These are phyloP conservation scores for Sycophila texana DNA, from an alignment of 2,888 invertebrate genomes.

Conservation along the genomic window DNA sequence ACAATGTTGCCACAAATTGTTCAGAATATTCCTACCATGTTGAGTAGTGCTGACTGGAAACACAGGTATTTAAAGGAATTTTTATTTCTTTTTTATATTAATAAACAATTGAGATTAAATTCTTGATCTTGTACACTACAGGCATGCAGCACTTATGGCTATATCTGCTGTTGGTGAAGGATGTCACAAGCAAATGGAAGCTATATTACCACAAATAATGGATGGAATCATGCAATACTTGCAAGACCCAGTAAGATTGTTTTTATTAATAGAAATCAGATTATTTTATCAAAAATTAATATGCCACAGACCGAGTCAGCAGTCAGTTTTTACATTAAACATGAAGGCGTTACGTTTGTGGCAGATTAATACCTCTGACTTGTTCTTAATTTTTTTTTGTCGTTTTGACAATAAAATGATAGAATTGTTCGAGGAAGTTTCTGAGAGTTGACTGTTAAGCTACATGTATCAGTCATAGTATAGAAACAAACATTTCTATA, in stretches of 20 bases:
- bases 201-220: constrained; percentile 94
- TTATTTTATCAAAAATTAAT: constrained; percentile 23
- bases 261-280: not conserved
- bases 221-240: constrained; percentile 91
- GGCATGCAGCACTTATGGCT: constrained; percentile 99
- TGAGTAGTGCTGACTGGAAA: constrained; percentile 89
- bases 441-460: constrained; percentile 54
- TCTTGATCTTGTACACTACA: constrained; percentile 59
- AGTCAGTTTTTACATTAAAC: constrained; percentile 61
- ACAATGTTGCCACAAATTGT: constrained; percentile 94
- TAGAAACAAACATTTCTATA: constrained; percentile 54
- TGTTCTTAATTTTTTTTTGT: constrained; percentile 58
- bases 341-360: constrained; percentile 69
- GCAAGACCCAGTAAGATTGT: constrained; percentile 83
- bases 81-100: constrained; percentile 39
- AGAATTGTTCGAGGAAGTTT: constrained; percentile 52
- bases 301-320: constrained; percentile 68
- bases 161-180: constrained; percentile 99
- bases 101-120: constrained; percentile 28
- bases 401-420: constrained; percentile 65
- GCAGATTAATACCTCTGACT: constrained; percentile 63
- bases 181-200: constrained; percentile 98
- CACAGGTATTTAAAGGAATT: constrained; percentile 77
- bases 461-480: constrained; percentile 45
- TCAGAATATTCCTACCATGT: constrained; percentile 90